Evolutionary conservation across 2,888 invertebrate genomes (phyloP).

Genomic region (Coelopa pilipes): DNA sequence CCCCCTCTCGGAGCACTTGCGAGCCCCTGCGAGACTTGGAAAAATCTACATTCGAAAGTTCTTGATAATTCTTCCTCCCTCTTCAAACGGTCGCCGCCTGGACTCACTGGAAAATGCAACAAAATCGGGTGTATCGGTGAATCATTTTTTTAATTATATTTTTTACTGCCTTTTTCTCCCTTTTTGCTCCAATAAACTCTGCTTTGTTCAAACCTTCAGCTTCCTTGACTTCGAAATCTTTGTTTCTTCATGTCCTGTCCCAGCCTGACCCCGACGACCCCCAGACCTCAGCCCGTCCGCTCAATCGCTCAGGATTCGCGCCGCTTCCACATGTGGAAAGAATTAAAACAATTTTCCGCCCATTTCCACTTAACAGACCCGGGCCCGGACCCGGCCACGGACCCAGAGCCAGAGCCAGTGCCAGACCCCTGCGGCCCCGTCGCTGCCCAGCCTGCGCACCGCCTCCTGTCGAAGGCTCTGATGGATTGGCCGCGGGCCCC

Average conservation of each 20-base stretch:
- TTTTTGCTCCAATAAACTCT: neutral
- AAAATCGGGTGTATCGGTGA: too few species aligned
- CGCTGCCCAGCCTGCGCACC: neutral
- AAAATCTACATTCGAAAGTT: too few species aligned
- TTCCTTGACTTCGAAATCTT: too few species aligned
- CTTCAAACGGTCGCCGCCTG: too few species aligned
- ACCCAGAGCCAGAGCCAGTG: neutral
- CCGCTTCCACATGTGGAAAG: conserved; percentile 35
- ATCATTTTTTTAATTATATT: too few species aligned
- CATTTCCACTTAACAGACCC: conserved; percentile 31
- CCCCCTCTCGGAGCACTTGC: too few species aligned
- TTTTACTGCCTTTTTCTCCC: neutral
- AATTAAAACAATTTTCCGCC: conserved; percentile 37
- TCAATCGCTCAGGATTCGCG: conserved; percentile 19
- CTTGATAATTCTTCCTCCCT: too few species aligned
- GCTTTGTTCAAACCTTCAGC: neutral
- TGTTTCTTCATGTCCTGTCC: too few species aligned
- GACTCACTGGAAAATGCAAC: too few species aligned
- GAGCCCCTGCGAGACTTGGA: too few species aligned
- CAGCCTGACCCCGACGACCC: conserved; percentile 3
- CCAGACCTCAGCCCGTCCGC: conserved; percentile 30
- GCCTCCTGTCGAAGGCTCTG: conserved; percentile 17
- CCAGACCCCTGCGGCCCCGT: too few species aligned
- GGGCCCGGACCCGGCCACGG: neutral
- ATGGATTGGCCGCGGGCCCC: conserved; percentile 15